phyloP scores from a whole-genome alignment of 1,140 invertebrate genomes.

The Solenopsis invicta region DNA sequence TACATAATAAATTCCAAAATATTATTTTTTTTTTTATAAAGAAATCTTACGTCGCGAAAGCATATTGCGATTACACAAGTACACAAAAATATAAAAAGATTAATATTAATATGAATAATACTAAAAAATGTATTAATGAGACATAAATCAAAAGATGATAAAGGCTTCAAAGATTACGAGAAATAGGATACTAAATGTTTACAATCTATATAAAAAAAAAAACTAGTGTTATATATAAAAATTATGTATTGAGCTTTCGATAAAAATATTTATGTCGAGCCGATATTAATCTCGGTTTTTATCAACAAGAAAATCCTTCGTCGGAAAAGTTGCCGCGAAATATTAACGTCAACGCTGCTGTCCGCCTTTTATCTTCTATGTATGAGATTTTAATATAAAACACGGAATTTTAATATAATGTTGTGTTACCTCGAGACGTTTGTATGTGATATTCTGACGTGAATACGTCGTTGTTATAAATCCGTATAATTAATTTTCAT shows the following conservation, averaged over 20 bases:
- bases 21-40: background rate
- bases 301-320: constrained; percentile 44
- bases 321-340: constrained; percentile 48
- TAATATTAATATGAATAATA: background rate
- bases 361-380: constrained; percentile 43
- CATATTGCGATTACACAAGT: background rate
- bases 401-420: constrained; percentile 63
- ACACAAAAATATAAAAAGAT: background rate
- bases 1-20: background rate
- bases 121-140: background rate
- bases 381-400: constrained; percentile 61
- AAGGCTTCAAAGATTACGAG: background rate
- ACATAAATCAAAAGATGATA: background rate
- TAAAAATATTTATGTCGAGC: constrained; percentile 50
- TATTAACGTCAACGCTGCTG: constrained; percentile 53
- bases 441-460: constrained; percentile 50
- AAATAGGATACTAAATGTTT: background rate
- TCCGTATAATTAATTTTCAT: constrained; percentile 56
- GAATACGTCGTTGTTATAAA: constrained; percentile 25
- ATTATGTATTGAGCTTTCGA: background rate
- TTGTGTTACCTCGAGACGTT: constrained; percentile 48
- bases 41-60: background rate
- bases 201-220: background rate
- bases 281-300: constrained; percentile 48
- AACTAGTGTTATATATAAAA: background rate